Conservation (phyloP, 2,797 vertebrate genomes). For the Podargus strigoides region DNA sequence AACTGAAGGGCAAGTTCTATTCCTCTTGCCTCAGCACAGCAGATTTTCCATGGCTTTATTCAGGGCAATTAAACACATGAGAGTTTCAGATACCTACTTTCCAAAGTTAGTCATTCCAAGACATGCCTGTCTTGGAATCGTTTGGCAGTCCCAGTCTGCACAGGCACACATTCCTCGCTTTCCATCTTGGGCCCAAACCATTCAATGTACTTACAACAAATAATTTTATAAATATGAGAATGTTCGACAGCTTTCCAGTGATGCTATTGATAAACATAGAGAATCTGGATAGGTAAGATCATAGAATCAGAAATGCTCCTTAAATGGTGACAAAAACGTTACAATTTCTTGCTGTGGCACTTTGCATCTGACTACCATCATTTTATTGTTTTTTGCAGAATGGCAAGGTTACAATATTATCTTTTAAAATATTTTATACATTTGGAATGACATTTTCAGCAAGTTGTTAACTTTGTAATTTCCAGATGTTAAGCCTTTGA, state of each 20-base stretch:
- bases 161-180: neutral
- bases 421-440: neutral
- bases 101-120: neutral
- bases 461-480: constrained; percentile 19
- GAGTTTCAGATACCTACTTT: neutral
- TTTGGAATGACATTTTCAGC: constrained; percentile 11
- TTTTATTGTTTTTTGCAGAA: neutral
- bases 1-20: neutral
- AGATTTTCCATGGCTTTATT: neutral
- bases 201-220: neutral
- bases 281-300: neutral
- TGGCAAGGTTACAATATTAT: neutral
- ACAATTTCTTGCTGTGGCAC: neutral
- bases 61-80: neutral
- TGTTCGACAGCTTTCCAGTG: neutral
- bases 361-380: neutral
- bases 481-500: constrained; percentile 61
- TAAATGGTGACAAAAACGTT: neutral
- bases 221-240: neutral
- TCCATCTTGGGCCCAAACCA: neutral
- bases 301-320: neutral
- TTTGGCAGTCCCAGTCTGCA: neutral
- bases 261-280: neutral
- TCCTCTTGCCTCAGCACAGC: neutral
- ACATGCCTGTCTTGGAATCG: no score